A percentile compares a stretch with the other conserved stretches of the same genome.
Evolutionary conservation across 2,888 invertebrate species (phyloP).

Genomic region (Alloplasta piceator): DNA sequence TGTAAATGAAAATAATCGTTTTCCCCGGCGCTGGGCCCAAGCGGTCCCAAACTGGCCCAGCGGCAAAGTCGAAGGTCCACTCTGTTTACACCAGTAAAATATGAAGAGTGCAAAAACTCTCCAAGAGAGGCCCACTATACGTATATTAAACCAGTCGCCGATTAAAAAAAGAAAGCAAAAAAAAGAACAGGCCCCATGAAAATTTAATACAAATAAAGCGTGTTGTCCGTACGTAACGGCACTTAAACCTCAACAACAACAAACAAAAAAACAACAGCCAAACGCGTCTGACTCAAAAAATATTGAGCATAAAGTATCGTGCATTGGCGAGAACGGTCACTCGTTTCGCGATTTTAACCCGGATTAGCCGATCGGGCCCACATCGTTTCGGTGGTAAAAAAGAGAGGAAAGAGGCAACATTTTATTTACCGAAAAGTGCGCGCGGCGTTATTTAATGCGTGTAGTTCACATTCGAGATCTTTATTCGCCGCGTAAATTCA

Average conservation of each 20-base stretch:
- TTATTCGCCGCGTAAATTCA: slow-evolving; percentile 50
- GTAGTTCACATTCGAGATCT: slow-evolving; percentile 20
- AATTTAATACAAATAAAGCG: slow-evolving; percentile 24
- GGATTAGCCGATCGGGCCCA: background rate
- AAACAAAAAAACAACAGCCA: background rate
- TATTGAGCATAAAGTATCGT: too few species aligned
- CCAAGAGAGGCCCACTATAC: background rate
- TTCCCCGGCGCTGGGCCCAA: background rate
- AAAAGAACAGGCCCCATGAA: background rate
- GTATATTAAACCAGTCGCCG: background rate
- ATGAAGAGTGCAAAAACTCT: slow-evolving; percentile 41
- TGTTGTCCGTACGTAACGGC: slow-evolving; percentile 9
- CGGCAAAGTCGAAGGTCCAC: background rate
- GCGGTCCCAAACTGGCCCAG: background rate
- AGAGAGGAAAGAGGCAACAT: too few species aligned
- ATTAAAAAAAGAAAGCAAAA: background rate
- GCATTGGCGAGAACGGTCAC: background rate
- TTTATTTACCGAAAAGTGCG: too few species aligned
- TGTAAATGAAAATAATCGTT: slow-evolving; percentile 57
- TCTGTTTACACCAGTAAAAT: slow-evolving; percentile 28
- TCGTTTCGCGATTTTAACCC: background rate
- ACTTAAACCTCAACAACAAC: slow-evolving; percentile 7
- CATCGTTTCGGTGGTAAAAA: too few species aligned
- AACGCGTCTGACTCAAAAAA: background rate
- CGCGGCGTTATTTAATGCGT: too few species aligned